Conservation (phyloP, 2,888 invertebrate genomes). For the Eupithecia centaureata region DNA sequence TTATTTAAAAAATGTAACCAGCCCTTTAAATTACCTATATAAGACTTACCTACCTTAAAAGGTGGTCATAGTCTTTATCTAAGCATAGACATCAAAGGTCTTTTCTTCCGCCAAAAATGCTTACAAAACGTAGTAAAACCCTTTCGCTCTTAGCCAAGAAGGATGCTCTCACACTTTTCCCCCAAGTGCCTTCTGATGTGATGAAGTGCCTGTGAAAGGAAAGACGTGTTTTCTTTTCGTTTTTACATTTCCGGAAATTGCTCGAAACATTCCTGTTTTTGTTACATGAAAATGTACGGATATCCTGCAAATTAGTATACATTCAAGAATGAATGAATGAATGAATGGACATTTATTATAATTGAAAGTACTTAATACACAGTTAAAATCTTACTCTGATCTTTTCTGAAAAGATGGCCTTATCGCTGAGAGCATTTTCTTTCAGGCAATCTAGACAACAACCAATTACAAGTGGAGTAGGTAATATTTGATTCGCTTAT, state of each 20-base stretch:
- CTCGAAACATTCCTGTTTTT: background rate
- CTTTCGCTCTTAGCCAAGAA: slow-evolving; percentile 8
- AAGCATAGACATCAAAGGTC: background rate
- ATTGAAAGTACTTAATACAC: too few relatives aligned
- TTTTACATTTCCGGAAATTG: slow-evolving; percentile 23
- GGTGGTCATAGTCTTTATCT: background rate
- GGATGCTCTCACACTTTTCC: slow-evolving; percentile 25
- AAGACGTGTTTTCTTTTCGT: slow-evolving; percentile 50
- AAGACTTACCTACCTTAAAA: too few relatives aligned
- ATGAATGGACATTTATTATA: too few relatives aligned
- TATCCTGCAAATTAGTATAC: background rate
- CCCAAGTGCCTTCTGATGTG: slow-evolving; percentile 28
- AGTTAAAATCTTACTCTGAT: too few relatives aligned
- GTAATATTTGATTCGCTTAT: too few relatives aligned
- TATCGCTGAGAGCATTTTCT: too few relatives aligned
- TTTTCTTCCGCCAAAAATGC: background rate
- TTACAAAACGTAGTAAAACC: background rate
- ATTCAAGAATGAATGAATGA: too few relatives aligned
- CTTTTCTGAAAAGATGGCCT: too few relatives aligned
- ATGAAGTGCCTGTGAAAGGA: slow-evolving; percentile 47
- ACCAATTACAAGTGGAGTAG: too few relatives aligned
- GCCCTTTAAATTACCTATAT: too few relatives aligned
- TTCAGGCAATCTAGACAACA: too few relatives aligned
- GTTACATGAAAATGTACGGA: background rate
- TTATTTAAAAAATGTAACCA: too few relatives aligned